A percentile compares a stretch with the other conserved stretches of the same genome.
Conservation (phyloP, 1,140 invertebrate genomes). For the Acromyrmex charruanus region DNA sequence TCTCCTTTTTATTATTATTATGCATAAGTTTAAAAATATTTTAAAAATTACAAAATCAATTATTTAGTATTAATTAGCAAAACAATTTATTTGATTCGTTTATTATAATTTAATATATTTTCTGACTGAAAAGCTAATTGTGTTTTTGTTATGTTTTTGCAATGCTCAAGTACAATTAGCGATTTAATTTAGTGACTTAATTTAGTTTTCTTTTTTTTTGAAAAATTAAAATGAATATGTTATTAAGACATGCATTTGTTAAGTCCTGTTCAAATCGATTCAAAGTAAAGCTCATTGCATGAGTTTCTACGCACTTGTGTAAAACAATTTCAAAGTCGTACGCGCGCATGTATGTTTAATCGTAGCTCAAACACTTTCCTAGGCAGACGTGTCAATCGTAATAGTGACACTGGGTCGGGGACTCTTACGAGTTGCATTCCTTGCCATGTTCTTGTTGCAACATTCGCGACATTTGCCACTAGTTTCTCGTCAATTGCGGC, state of each 20-base stretch:
- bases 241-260: not conserved
- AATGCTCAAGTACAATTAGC: not conserved
- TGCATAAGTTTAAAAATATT: not conserved
- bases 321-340: slow-evolving; percentile 29
- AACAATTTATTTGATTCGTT: not conserved
- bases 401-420: slow-evolving; percentile 65
- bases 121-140: not conserved
- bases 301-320: slow-evolving; percentile 10
- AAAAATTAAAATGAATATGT: not conserved
- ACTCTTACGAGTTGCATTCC: slow-evolving; percentile 57
- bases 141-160: not conserved
- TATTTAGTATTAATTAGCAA: not conserved
- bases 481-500: not conserved
- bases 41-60: not conserved
- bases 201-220: not conserved
- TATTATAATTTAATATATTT: not conserved
- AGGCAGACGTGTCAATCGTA: slow-evolving; percentile 19
- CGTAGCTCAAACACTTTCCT: slow-evolving; percentile 1
- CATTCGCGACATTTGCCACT: slow-evolving; percentile 22
- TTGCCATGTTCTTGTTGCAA: slow-evolving; percentile 52
- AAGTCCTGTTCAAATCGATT: not conserved
- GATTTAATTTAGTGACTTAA: not conserved
- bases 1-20: not conserved
- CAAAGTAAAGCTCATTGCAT: not conserved
- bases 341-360: not conserved